Conservation (phyloP, 2,888 invertebrate genomes). For the Eilema depressum region DNA sequence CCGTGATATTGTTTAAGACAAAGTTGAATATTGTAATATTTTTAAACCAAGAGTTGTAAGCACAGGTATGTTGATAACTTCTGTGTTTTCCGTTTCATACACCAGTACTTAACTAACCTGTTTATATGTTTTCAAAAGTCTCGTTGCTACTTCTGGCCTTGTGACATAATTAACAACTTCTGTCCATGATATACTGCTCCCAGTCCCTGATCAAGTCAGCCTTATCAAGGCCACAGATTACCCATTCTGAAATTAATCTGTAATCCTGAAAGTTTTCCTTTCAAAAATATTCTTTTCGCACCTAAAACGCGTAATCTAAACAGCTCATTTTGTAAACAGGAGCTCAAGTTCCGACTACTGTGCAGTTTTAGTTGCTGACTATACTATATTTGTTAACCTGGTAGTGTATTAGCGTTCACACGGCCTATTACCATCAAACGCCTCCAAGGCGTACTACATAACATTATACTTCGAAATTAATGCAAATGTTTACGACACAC, state of each 20-base stretch:
- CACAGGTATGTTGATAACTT: not conserved
- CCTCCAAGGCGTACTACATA: not conserved
- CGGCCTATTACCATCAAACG: not conserved
- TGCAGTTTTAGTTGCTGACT: no score
- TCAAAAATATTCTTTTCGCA: not conserved
- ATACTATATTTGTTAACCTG: not conserved
- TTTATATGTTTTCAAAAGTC: no score
- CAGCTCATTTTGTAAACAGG: not conserved
- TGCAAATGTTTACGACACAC: slow-evolving; percentile 5
- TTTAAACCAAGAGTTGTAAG: not conserved
- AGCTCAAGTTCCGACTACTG: no score
- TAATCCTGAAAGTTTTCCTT: not conserved
- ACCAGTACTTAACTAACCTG: no score
- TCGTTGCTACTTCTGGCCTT: no score
- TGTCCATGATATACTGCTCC: not conserved
- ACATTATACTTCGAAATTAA: not conserved
- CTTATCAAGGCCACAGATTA: not conserved
- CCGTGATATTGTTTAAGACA: not conserved
- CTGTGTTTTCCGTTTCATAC: no score
- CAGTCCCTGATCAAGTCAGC: not conserved
- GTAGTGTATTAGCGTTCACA: not conserved
- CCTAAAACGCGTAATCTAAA: not conserved
- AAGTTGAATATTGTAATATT: not conserved
- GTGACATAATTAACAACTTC: no score
- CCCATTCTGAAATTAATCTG: not conserved